Conservation (phyloP, 1,140 invertebrate genomes). For the Drosophila serrata region DNA sequence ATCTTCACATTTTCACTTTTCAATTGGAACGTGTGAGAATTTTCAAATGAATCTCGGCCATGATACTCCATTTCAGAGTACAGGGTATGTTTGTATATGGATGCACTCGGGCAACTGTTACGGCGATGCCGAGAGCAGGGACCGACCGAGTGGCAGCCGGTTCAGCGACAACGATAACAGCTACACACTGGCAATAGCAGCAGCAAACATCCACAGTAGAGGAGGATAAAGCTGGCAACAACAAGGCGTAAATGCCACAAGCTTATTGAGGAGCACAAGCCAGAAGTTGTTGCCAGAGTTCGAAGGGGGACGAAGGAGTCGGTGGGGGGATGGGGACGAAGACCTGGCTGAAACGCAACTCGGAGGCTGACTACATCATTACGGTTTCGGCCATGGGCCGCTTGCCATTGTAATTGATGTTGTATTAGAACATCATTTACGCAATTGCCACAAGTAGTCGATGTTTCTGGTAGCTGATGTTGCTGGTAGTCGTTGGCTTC, state of each 20-base stretch:
- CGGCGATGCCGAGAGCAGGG: conserved; percentile 40
- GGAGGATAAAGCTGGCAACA: conserved; percentile 43
- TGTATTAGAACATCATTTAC: conserved; percentile 83
- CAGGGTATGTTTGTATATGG: conserved; percentile 10
- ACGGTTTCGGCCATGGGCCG: conserved; percentile 75
- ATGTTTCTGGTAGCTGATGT: conserved; percentile 33
- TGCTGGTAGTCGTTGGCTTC: conserved; percentile 35
- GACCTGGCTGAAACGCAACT: conserved; percentile 53
- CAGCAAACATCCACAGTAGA: background rate
- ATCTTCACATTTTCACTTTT: background rate
- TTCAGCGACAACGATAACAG: conserved; percentile 73
- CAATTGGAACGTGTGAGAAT: conserved; percentile 1
- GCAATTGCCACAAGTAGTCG: conserved; percentile 71
- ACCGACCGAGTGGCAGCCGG: conserved; percentile 38
- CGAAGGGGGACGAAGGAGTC: background rate
- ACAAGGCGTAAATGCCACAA: conserved; percentile 82
- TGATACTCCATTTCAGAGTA: background rate
- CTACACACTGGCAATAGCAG: conserved; percentile 45
- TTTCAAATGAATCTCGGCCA: background rate
- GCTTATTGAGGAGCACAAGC: conserved; percentile 51
- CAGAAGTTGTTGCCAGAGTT: conserved; percentile 8
- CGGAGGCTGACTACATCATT: conserved; percentile 73
- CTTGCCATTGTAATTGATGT: conserved; percentile 83
- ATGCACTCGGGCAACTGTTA: conserved; percentile 23
- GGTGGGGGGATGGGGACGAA: background rate